Evolutionary conservation across 2,888 invertebrate genomes (phyloP), one percentile per base, ranked within the genome.

Genomic region (Acanthosepion pharaonis): DNA sequence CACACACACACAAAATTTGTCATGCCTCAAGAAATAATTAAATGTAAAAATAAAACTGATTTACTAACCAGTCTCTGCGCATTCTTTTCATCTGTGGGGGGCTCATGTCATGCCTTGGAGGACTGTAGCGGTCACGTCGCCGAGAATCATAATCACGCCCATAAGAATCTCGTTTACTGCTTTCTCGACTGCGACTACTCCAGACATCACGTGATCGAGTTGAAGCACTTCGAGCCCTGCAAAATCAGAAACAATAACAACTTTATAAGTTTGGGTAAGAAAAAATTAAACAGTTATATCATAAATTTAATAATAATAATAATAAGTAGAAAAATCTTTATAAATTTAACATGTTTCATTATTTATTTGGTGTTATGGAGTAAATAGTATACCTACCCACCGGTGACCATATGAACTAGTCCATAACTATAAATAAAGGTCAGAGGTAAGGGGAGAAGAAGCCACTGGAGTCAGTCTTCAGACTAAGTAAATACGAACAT

Each of bases 71-170:
- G 94, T 97, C 97, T 95, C 97, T 95, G 93, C 97, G 96, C 97
- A 97, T 97, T 91, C 97, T 95, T 95, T 97, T 97, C 95, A 97
- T 96, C 55, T 97, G 97, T 64, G 97, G 97, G 33, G 97, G 97
- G 94, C 97, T 97, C 91, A 96, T 96, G 78, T 97, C 97, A 91
- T 97, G 96, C 91, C 97, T 95, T 8, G 95, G 96, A 55, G 96
- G 96, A 94, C 97, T 97, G 95, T 97, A 97, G 94, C 97, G 96
- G 94, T 97, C 95, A 28, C 97, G 97, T 51, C 97, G 95, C 33
- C 96, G 95, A 18, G 96, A 95, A 55, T 97, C 96, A 95, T 97
- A 97, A 91, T 97, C 97, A 48, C 97, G 95, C 18, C 96, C 96
- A 95, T 96, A 97, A 23, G 95, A 95, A 78, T 97, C 97, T 49